Base-by-base conservation (phyloP, 2,888 invertebrate species). In the Mycogona germanica region DNA sequence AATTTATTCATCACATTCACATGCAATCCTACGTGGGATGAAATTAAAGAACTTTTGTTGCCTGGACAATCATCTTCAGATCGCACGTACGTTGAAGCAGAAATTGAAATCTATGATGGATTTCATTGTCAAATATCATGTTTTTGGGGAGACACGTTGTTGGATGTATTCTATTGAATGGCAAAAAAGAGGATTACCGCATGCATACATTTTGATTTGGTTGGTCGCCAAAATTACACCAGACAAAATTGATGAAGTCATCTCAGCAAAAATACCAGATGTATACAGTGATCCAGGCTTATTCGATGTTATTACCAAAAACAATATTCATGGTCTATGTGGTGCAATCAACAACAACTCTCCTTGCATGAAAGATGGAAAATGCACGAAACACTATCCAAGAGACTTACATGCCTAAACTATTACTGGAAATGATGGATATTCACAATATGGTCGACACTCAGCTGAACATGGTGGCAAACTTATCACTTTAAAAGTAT, bases 311-410 rank as follows among this genome's bases (percentile, higher is more conserved):
- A 65, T 71, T 41, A 65, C 57, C 5, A 66, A 60, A 63, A 63
- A 66, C n/a, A 32, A 12, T 9, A 32, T 32, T 37, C 68, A 69
- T 61, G 66, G 67, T 3, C 67, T 67, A 12, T 68, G 67, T 60
- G 70, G 69, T 53, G 55, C n/a, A 14, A 50, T 65, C 12, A 68
- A 68, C 59, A 49, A 38, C 5, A 59, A 49, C 4, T 32, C 67
- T 26, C 65, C 67, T 2, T 72, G 70, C 61, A 71, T 70, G 69
- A 56, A 57, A n/a, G 60, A 66, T 44, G 65, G 64, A 2, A 61
- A 59, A 50, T 73, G 71, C 61, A 58, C 62, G 1, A 72, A 72
- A 60, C 59, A 59, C 7, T 71, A 63, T 57, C 70, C 69, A n/a
- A 64, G 65, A 53, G 55, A 59, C 1, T 63, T 61, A 45, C 17